Conservation (phyloP, 2,113 vertebrate genomes). For the Chamaetylas fuelleborni region DNA sequence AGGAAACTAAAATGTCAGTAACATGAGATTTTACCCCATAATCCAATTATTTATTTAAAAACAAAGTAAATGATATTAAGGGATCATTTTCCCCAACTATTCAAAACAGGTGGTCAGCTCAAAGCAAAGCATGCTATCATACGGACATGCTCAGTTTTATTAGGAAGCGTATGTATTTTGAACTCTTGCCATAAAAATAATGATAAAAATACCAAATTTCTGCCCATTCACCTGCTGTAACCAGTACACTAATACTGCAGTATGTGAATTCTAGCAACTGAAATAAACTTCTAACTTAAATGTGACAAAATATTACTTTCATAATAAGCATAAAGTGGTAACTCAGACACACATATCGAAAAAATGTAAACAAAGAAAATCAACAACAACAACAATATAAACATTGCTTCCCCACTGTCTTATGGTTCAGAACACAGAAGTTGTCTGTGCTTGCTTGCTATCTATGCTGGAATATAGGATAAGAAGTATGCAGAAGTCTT, state of each 20-base stretch:
- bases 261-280: not conserved
- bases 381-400: not conserved
- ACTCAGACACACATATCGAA: not conserved
- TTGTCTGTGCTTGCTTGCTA: not conserved
- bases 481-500: not conserved
- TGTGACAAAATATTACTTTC: not conserved
- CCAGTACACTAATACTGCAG: not conserved
- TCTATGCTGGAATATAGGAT: not conserved
- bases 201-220: not conserved
- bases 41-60: not conserved
- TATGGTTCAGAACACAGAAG: not conserved
- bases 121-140: not conserved
- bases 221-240: not conserved
- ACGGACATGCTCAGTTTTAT: not conserved
- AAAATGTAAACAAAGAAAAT: not conserved
- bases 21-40: not conserved
- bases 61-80: not conserved
- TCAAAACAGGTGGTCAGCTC: not conserved
- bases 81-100: not conserved
- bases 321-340: not conserved
- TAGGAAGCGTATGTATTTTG: not conserved
- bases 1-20: not conserved
- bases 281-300: not conserved
- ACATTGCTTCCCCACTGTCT: not conserved
- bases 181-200: not conserved